A percentile compares a stretch with the other conserved stretches of the same genome.
These are phyloP conservation scores for Andrena haemorrhoa DNA, from an alignment of 2,888 invertebrate species.

Conservation along the genomic window DNA sequence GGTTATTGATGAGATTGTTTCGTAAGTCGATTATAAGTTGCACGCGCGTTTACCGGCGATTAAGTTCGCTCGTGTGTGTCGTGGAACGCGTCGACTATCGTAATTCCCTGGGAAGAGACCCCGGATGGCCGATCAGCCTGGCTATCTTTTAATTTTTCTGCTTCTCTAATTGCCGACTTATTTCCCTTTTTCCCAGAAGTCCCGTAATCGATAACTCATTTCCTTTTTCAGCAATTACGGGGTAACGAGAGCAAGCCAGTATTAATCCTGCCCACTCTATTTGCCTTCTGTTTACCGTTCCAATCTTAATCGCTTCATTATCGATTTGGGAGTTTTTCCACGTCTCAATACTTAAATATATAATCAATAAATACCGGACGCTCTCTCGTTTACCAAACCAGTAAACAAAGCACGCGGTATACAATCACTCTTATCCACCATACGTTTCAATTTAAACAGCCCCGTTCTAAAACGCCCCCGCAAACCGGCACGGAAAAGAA, in stretches of 20 bases:
- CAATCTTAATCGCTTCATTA: slow-evolving; percentile 6
- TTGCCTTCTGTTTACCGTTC: neutral
- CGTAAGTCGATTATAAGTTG: slow-evolving; percentile 59
- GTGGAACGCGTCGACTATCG: slow-evolving; percentile 12
- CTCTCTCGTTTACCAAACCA: too few species aligned
- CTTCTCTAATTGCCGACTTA: slow-evolving; percentile 16
- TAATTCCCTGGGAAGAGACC: slow-evolving; percentile 25
- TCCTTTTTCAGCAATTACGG: slow-evolving; percentile 11
- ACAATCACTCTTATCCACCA: neutral
- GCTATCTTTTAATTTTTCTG: slow-evolving; percentile 27
- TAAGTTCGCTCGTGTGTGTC: slow-evolving; percentile 42
- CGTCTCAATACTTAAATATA: too few species aligned
- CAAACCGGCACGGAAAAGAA: neutral
- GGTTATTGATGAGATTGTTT: slow-evolving; percentile 63
- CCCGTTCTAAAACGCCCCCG: neutral
- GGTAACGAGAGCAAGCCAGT: neutral
- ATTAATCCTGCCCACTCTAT: neutral
- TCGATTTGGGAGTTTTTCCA: too few species aligned
- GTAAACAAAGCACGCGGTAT: too few species aligned
- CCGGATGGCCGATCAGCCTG: slow-evolving; percentile 12
- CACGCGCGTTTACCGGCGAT: slow-evolving; percentile 52
- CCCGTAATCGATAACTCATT: slow-evolving; percentile 10
- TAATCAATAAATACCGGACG: too few species aligned
- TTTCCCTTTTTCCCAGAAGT: slow-evolving; percentile 19
- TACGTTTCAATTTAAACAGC: neutral